A percentile compares a stretch with the other conserved stretches of the same genome.
phyloP scores from a whole-genome alignment of 2,113 vertebrate genomes.

The Symphodus melops region DNA sequence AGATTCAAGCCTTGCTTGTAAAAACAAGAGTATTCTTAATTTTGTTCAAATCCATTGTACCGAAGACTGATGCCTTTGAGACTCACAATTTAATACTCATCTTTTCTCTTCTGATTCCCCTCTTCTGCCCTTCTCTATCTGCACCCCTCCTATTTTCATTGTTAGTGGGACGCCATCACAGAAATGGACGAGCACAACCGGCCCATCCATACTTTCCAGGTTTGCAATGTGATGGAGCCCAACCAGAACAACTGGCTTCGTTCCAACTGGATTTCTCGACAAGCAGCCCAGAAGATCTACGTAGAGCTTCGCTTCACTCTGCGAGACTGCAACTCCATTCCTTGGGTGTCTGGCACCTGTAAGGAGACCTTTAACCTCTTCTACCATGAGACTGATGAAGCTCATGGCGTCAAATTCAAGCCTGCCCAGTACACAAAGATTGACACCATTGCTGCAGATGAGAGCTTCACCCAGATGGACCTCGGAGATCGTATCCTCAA shows the following conservation, averaged over 20 bases:
- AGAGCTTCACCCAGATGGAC: slow-evolving; percentile 98
- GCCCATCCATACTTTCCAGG: slow-evolving; percentile 96
- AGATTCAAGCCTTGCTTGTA: not conserved
- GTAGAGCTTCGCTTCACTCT: slow-evolving; percentile 97
- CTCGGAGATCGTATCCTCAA: slow-evolving; percentile 96
- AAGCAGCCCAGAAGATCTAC: slow-evolving; percentile 94
- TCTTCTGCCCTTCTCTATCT: slow-evolving; percentile 1
- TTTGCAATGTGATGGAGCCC: slow-evolving; percentile 96
- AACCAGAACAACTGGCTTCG: slow-evolving; percentile 99
- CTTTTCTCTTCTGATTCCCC: not conserved
- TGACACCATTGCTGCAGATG: slow-evolving; percentile 95
- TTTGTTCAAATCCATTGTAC: slow-evolving; percentile 5
- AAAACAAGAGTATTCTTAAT: not conserved
- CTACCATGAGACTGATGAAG: slow-evolving; percentile 93
- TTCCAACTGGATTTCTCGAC: slow-evolving; percentile 94
- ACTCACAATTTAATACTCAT: slow-evolving; percentile 17
- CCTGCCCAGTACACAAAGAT: slow-evolving; percentile 92
- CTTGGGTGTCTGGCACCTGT: slow-evolving; percentile 95
- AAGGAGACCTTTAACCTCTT: slow-evolving; percentile 97
- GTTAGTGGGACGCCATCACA: slow-evolving; percentile 96
- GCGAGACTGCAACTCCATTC: slow-evolving; percentile 97
- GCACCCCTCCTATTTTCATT: slow-evolving; percentile 41
- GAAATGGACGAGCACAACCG: slow-evolving; percentile 98
- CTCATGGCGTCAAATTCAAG: slow-evolving; percentile 91
- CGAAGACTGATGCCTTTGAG: slow-evolving; percentile 1